These are phyloP conservation scores for Drosophila antonietae DNA, from an alignment of 2,888 invertebrate species.

Conservation along the genomic window DNA sequence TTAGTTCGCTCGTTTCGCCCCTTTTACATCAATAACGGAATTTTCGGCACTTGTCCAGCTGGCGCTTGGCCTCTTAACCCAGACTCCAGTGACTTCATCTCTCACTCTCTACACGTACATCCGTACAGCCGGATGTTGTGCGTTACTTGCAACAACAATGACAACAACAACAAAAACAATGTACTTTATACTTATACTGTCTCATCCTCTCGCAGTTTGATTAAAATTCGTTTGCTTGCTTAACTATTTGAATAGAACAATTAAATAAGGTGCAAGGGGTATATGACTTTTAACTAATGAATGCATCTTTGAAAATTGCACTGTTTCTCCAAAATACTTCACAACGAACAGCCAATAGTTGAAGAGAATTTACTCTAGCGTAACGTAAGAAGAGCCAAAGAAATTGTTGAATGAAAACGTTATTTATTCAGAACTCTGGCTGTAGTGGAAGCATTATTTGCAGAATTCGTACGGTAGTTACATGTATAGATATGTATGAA, in stretches of 20 bases:
- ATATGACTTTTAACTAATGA: too few species aligned
- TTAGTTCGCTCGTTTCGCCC: constrained; percentile 42
- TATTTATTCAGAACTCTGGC: neutral
- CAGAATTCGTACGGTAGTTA: constrained; percentile 7
- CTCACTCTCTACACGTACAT: neutral
- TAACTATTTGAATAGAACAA: neutral
- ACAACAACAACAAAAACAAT: neutral
- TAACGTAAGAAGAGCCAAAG: neutral
- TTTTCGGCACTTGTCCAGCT: constrained; percentile 29
- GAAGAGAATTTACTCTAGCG: neutral
- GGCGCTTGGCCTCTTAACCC: neutral
- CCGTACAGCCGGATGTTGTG: constrained; percentile 6
- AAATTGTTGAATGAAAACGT: neutral
- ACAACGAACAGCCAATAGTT: neutral
- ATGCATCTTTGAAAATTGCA: too few species aligned
- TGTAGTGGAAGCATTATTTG: constrained; percentile 26
- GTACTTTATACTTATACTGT: neutral
- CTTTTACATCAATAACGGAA: constrained; percentile 37
- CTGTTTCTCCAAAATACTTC: too few species aligned
- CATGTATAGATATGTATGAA: neutral
- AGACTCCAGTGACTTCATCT: neutral
- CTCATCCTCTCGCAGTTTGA: neutral
- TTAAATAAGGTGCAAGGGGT: neutral
- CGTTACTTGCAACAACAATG: neutral
- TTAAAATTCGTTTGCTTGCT: neutral